Evolutionary conservation across 2,888 invertebrate species (phyloP), one percentile per base, ranked within the genome.

Genomic region (Amphipoea lucens): DNA sequence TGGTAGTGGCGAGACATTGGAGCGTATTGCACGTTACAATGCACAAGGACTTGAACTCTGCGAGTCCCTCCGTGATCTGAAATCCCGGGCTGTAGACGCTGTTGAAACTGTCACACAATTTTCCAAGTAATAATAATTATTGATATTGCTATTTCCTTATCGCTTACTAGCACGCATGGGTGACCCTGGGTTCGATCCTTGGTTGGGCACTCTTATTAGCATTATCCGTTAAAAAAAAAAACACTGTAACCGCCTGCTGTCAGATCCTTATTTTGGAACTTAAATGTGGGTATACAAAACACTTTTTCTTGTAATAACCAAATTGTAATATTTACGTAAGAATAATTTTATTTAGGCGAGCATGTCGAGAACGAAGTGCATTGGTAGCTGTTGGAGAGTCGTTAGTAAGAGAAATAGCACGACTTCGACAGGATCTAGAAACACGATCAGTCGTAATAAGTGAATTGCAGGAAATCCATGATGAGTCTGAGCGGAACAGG

Each of bases 351-450:
- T 81, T 68, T 66, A 96, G 96, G 88, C 93, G 92, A 82, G 93
- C 94, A 66, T 93, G 93, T 85, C 92, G 90, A 70, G 97, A 96
- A 82, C 92, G 96, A 74, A 91, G 92, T 76, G 91, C 95, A 2
- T 89, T 97, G 72, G 82, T 95, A 51, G 83, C 92, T 54, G 95
- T 96, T 29, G 96, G 96, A 4, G 95, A 96, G 90, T 92, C 95
- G 14, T 91, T 96, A 79, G 93, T 97, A 42, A 93, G 96, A 40
- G 96, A 96, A 89, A 90, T 95, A 80, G 95, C 95, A 36, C 90
- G 90, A 23, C 94, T 96, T 40, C 93, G 94, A 72, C 93, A 94
- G 83, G 95, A 96, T 40, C 84, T 95, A 6, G 95, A 95, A 77
- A 80, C 92, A 23, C 93, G 92, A 48, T 75, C 90, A 36, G 82